Evolutionary conservation across 2,888 invertebrate species (phyloP).

Genomic region (Metellina segmentata): DNA sequence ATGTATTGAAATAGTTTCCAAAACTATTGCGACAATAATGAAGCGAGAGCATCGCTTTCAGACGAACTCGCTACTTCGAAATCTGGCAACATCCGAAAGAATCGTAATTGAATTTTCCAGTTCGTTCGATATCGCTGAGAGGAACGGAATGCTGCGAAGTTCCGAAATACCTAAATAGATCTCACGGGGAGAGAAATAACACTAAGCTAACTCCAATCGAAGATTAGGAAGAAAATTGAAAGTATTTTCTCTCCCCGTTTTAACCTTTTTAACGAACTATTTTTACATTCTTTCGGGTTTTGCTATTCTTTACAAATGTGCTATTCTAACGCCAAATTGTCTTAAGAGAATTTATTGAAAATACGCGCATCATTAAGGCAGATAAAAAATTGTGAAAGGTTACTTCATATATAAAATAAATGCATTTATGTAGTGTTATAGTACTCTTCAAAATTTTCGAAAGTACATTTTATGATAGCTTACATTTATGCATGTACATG

Average conservation of each 20-base stretch:
- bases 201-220: background rate
- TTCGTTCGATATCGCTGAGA: constrained; percentile 28
- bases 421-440: no score
- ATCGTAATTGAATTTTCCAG: constrained; percentile 50
- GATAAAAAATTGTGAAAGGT: no score
- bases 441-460: no score
- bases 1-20: background rate
- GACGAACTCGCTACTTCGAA: background rate
- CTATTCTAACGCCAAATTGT: no score
- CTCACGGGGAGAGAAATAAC: background rate
- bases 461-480: no score
- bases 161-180: constrained; percentile 14
- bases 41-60: background rate
- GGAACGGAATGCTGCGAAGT: background rate
- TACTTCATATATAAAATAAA: no score
- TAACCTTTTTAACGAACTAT: no score
- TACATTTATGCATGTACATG: no score
- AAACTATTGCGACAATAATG: constrained; percentile 1
- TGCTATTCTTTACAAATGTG: no score
- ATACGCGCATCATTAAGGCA: no score
- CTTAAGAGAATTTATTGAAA: no score
- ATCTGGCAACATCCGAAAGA: constrained; percentile 23
- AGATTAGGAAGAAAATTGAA: background rate
- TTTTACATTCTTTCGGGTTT: no score
- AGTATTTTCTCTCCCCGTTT: background rate